Evolutionary conservation across 2,113 vertebrate genomes (phyloP).

Genomic region (Tylochromis polylepis): DNA sequence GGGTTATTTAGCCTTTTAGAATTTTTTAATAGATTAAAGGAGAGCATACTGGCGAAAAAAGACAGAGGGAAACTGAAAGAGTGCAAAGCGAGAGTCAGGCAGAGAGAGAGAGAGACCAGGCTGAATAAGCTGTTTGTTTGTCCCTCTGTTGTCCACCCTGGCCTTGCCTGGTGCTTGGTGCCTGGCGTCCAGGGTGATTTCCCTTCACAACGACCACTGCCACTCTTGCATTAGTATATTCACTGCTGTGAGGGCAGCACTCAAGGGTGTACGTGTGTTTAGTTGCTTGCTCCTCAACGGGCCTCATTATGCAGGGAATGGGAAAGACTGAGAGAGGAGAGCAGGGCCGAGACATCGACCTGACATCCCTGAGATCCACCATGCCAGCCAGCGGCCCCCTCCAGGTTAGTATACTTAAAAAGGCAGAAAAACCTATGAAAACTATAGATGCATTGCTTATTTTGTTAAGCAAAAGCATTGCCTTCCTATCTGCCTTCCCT

Average conservation of each 20-base stretch:
- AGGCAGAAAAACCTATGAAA: not conserved
- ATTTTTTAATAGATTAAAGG: not conserved
- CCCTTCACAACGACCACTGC: conserved; percentile 34
- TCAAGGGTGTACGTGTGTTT: not conserved
- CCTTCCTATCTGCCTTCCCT: not conserved
- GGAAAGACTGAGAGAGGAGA: conserved; percentile 65
- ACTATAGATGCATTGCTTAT: not conserved
- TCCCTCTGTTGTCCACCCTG: conserved; percentile 27
- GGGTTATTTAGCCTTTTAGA: not conserved
- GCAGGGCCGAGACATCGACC: conserved; percentile 64
- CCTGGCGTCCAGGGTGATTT: conserved; percentile 45
- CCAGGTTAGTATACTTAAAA: conserved; percentile 53
- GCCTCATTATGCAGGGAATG: conserved; percentile 60
- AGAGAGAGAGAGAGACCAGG: not conserved
- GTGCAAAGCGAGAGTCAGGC: not conserved
- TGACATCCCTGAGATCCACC: conserved; percentile 69
- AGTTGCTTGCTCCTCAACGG: not conserved
- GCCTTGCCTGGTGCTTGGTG: conserved; percentile 40
- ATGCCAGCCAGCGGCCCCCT: conserved; percentile 65
- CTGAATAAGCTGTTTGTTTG: conserved; percentile 61
- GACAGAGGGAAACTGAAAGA: not conserved
- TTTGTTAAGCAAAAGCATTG: not conserved
- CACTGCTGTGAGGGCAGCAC: conserved; percentile 7
- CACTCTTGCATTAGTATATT: conserved; percentile 41
- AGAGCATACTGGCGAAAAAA: not conserved